phyloP scores from a whole-genome alignment of 2,113 vertebrate genomes.

The Cichladusa arquata region DNA sequence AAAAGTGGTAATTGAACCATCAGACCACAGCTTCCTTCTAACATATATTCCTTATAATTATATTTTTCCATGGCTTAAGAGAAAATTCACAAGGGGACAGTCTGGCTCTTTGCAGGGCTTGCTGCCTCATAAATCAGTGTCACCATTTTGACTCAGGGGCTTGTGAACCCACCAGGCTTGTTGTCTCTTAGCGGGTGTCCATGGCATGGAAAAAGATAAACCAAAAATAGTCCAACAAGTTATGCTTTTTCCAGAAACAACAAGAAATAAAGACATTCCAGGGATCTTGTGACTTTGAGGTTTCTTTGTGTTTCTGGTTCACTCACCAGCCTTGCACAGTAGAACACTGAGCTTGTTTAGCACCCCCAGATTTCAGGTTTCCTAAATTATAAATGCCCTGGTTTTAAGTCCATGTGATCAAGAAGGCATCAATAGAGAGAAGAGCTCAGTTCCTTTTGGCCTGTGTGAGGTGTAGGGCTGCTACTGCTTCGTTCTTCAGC shows the following conservation, averaged over 20 bases:
- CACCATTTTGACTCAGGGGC: neutral
- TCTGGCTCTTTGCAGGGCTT: neutral
- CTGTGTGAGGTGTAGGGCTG: neutral
- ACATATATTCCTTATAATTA: neutral
- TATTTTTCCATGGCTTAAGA: constrained; percentile 42
- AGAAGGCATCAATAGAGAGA: neutral
- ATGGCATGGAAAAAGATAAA: neutral
- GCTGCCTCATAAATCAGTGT: constrained; percentile 40
- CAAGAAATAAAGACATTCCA: neutral
- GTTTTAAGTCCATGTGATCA: neutral
- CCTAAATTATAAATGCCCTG: neutral
- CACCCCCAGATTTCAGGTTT: neutral
- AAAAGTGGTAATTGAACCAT: constrained; percentile 23
- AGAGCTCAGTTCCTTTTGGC: neutral
- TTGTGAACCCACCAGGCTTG: neutral
- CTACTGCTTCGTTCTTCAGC: neutral
- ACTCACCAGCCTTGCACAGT: neutral
- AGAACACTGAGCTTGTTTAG: neutral
- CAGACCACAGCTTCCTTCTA: constrained; percentile 6
- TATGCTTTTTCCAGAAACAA: neutral
- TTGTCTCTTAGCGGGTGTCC: neutral
- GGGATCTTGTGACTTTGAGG: neutral
- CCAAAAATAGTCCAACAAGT: neutral
- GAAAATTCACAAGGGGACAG: constrained; percentile 20
- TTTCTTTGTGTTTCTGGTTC: constrained; percentile 15